These are phyloP conservation scores for Hippocampus zosterae DNA, from an alignment of 2,113 vertebrate species.

Conservation along the genomic window DNA sequence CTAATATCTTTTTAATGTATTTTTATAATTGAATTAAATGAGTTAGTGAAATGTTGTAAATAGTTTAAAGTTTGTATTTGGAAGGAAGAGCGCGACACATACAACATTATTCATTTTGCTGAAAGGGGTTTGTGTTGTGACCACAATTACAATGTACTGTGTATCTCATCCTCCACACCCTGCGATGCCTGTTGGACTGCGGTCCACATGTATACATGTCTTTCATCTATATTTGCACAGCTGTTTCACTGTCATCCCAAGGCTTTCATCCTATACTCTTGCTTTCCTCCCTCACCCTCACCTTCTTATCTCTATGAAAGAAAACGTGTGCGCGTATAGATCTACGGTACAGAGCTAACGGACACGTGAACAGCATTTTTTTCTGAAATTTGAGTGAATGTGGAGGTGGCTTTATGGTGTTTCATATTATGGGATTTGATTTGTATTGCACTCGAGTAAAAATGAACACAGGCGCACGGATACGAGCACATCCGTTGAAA, in stretches of 20 bases:
- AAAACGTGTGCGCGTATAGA: conserved; percentile 8
- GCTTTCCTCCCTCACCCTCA: background rate
- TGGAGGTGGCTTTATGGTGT: background rate
- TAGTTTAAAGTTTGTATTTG: conserved; percentile 58
- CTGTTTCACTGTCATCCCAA: conserved; percentile 12
- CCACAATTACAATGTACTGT: conserved; percentile 37
- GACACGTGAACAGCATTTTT: conserved; percentile 11
- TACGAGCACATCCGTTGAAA: no score
- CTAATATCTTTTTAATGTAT: conserved; percentile 84
- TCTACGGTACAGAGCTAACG: background rate
- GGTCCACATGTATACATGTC: conserved; percentile 19
- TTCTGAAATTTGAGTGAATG: conserved; percentile 1
- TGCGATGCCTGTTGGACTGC: conserved; percentile 27
- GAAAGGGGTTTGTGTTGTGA: conserved; percentile 35
- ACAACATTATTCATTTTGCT: conserved; percentile 47
- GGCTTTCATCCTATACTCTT: conserved; percentile 18
- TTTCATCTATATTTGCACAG: conserved; percentile 39
- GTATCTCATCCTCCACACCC: conserved; percentile 41
- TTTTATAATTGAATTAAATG: conserved; percentile 83
- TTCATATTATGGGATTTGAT: background rate
- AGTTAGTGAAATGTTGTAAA: conserved; percentile 72
- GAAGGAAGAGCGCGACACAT: conserved; percentile 42
- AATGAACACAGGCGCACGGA: background rate
- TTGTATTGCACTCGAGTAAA: background rate
- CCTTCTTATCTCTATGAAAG: background rate